Evolutionary conservation across 2,888 invertebrate species (phyloP), one percentile per base, ranked within the genome.

Genomic region (Hemicrepidius hirtus): DNA sequence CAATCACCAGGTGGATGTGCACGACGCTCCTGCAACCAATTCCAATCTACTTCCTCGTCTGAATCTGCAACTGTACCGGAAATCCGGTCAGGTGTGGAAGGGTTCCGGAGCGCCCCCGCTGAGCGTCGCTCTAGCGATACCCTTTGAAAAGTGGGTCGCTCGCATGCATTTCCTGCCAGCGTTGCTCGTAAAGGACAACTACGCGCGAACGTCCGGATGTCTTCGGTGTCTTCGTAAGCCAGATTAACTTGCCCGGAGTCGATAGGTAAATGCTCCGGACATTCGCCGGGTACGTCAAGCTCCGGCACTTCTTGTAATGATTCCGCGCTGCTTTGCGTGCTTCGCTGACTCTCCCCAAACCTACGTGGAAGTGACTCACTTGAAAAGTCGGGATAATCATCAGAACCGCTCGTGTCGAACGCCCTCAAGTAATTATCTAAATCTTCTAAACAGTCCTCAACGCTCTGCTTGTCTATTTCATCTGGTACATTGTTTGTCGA

Each of bases 381-480:
- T 12, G 40, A 68, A 46, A 24, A 59, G 1, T 60, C 68, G 21
- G 37, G 35, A 9, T 37, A 60, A 49, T 71, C 60, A 35, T 67
- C 67, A 16, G 50, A 65, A n/a, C 40, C 64, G 20, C 71, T 79
- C 24, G 79, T 77, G 68, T 89, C 89, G 74, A 88, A 84, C 67
- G 85, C 84, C 74, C 87, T 86, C 44, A 89, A 80, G 80, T 89
- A 90, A 75, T 88, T 87, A 81, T 90, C 90, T 77, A 90, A 81
- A 73, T 90, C 89, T 77, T 86, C 82, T 16, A 90, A 82, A 77
- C 88, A 89, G 59, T 88, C 87, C 76, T 88, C 87, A 13, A 89
- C 83, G 12, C 57, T 71, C 40, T 74, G 53, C 18, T 70, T 74
- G 21, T 72, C 67, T 18, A 67, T 60, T 59, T 75, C 77, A 20